Conservation (phyloP, 2,888 invertebrate genomes). For the Cyclophora punctaria region DNA sequence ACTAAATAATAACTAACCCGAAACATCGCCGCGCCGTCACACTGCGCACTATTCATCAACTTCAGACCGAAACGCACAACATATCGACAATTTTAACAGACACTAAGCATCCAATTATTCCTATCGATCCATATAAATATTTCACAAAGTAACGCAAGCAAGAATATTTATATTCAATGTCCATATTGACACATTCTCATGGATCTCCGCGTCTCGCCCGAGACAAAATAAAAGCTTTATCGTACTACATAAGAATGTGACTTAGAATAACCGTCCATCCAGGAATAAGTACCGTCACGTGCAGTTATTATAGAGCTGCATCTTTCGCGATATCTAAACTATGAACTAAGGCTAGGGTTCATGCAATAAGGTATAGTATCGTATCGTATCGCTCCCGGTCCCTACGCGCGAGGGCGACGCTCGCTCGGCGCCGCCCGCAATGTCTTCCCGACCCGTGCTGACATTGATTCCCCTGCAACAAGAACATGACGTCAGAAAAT, state of each 20-base stretch:
- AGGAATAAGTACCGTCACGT: slow-evolving; percentile 7
- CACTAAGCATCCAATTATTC: no score
- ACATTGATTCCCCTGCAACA: slow-evolving; percentile 63
- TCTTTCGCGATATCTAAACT: slow-evolving; percentile 46
- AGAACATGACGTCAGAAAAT: not conserved
- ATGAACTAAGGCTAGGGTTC: slow-evolving; percentile 51
- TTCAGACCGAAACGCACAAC: no score
- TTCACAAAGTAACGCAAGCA: no score
- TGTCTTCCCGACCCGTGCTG: slow-evolving; percentile 68
- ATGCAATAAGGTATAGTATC: slow-evolving; percentile 44
- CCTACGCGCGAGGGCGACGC: slow-evolving; percentile 37
- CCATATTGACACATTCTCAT: no score
- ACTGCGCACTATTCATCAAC: no score
- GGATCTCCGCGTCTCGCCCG: no score
- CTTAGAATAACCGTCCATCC: slow-evolving; percentile 2
- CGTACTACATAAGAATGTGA: not conserved
- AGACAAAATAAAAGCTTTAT: no score
- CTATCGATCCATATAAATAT: no score
- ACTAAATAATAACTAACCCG: slow-evolving; percentile 6
- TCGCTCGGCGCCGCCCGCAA: slow-evolving; percentile 42
- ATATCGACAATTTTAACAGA: no score
- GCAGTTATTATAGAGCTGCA: slow-evolving; percentile 11
- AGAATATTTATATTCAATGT: not conserved
- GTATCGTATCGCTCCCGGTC: slow-evolving; percentile 12
- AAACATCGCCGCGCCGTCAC: no score